Evolutionary conservation across 64 coral and sea anemone species (phyloP), one percentile per base, ranked within the genome.

Genomic region (Stylophora pistillata): DNA sequence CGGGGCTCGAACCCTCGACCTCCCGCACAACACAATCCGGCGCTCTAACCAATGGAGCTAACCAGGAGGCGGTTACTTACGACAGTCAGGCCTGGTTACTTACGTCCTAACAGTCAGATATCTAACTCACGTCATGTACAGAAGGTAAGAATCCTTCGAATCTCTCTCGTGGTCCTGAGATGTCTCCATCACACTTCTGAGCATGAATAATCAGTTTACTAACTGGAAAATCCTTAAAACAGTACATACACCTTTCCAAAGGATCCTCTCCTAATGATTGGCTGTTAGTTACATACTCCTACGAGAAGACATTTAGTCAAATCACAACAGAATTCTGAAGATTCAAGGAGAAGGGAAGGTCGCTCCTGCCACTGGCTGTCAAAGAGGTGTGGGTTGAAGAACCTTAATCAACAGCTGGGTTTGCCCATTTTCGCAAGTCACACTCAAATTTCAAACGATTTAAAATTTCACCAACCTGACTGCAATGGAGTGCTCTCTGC

Each of bases 151-250:
- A 89, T 11, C 65, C 76, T 52, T 89, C 54, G 58, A 89, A 89
- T 53, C 88, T 89, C 34, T 89, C 88, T 59, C 88, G 57, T n/a
- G 88, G 88, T 30, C 88, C 88, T 72, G 76, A 80, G 52, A 89
- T 89, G 33, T 89, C 76, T 53, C 77, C 88, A 81, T 89, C 88
- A 55, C 88, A 89, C 41, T 54, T 89, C 88, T 89, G 88, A 37
- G 88, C 29, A 57, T 89, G 88, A 31, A 18, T 20, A 14, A 89
- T 89, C 47, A 89, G 77, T 63, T 66, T 80, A 47, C 52, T 58
- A 10, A 89, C 76, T 2, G 88, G 76, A 72, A 89, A 89, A 11
- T 89, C 88, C 33, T 71, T 73, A 61, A 81, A 89, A 79, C 88
- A 89, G 29, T 89, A 89, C 88, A 89, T 89, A 30, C 88, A 89